Percentiles rank a stretch among this genome's conserved stretches.
phyloP scores from a whole-genome alignment of 2,113 vertebrate genomes.

The Perognathus longimembris region DNA sequence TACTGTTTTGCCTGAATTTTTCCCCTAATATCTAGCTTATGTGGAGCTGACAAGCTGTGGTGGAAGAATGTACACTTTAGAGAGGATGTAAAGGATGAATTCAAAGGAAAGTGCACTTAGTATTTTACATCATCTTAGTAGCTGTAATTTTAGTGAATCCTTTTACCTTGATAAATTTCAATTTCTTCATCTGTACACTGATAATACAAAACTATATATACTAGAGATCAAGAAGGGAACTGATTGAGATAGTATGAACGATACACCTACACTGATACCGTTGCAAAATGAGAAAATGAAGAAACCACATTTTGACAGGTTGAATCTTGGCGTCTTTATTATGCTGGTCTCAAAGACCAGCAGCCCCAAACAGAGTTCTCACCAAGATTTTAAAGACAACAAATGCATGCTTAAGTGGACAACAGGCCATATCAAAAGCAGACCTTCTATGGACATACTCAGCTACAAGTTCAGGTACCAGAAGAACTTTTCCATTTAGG shows the following conservation, averaged over 20 bases:
- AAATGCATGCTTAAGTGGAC: too few species aligned
- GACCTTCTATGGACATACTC: too few species aligned
- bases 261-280: background rate
- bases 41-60: background rate
- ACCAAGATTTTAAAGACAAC: too few species aligned
- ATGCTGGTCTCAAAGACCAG: too few species aligned
- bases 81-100: background rate
- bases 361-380: too few species aligned
- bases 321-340: too few species aligned
- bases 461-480: too few species aligned
- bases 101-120: background rate
- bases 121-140: background rate
- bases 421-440: too few species aligned
- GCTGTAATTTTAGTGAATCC: background rate
- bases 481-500: too few species aligned
- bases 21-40: background rate
- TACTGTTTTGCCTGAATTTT: background rate
- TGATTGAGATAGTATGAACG: background rate
- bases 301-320: too few species aligned
- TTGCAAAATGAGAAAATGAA: too few species aligned
- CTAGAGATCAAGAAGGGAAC: background rate
- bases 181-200: slow-evolving; percentile 44
- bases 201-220: background rate
- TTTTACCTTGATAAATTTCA: background rate
- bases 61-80: background rate